phyloP scores from a whole-genome alignment of 2,113 vertebrate genomes.

The rat (Rattus norvegicus) region DNA sequence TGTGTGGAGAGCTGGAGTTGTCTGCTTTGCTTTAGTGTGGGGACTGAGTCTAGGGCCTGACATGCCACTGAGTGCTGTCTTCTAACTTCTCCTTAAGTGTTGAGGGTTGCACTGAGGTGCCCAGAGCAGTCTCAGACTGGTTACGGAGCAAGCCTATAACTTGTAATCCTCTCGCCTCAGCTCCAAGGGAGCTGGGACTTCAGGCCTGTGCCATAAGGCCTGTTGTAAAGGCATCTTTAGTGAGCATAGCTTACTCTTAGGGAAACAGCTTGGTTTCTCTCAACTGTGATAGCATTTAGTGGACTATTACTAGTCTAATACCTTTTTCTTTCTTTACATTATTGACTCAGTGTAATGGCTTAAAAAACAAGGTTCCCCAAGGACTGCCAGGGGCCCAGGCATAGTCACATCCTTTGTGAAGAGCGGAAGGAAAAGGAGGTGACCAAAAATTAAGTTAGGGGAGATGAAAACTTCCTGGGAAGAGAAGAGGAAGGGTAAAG shows the following conservation, averaged over 20 bases:
- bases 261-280: slow-evolving; percentile 19
- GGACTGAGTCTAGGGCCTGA: neutral
- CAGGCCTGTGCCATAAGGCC: neutral
- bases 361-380: neutral
- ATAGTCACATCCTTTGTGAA: neutral
- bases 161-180: neutral
- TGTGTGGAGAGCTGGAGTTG: neutral
- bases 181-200: neutral
- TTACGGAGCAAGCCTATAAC: neutral
- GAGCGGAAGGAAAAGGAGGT: neutral
- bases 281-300: neutral
- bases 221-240: neutral
- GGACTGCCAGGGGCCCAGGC: neutral
- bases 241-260: neutral
- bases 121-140: neutral
- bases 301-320: neutral
- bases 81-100: neutral
- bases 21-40: neutral
- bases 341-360: neutral
- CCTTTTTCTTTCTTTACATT: neutral
- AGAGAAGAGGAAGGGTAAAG: neutral
- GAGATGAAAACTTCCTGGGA: neutral
- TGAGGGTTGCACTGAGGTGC: neutral
- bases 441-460: neutral
- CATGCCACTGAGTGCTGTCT: neutral